phyloP scores from a whole-genome alignment of 1,140 invertebrate genomes.

The Diorhabda sublineata region DNA sequence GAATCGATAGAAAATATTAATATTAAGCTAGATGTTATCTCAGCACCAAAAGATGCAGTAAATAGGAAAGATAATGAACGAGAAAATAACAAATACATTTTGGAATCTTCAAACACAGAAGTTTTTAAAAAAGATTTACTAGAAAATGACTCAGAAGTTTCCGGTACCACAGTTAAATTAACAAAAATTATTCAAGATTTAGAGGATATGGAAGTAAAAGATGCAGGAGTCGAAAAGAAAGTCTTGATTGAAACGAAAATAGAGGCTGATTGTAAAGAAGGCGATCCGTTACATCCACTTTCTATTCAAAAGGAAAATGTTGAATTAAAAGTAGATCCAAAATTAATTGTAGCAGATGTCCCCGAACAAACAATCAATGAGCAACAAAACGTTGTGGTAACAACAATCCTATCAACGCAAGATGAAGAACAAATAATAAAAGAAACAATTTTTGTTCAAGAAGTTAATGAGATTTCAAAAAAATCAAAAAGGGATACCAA shows the following conservation, averaged over 20 bases:
- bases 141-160: neutral
- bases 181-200: neutral
- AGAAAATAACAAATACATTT: no score
- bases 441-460: neutral
- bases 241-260: neutral
- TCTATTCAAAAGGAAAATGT: no score
- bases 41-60: no score
- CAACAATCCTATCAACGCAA: neutral
- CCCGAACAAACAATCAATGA: no score
- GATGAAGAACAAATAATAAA: neutral
- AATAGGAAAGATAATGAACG: no score
- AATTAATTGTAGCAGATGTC: no score
- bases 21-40: no score
- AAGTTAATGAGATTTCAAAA: neutral
- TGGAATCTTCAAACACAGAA: neutral
- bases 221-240: neutral
- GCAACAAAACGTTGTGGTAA: no score
- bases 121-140: neutral
- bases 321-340: no score
- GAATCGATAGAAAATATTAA: no score
- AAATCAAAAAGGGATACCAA: neutral
- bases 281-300: no score
- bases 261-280: neutral
- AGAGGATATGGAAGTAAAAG: neutral
- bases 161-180: neutral